Percentiles rank a stretch among this genome's conserved stretches.
Evolutionary conservation across 1,140 invertebrate species (phyloP).

Genomic region (Asobara japonica): DNA sequence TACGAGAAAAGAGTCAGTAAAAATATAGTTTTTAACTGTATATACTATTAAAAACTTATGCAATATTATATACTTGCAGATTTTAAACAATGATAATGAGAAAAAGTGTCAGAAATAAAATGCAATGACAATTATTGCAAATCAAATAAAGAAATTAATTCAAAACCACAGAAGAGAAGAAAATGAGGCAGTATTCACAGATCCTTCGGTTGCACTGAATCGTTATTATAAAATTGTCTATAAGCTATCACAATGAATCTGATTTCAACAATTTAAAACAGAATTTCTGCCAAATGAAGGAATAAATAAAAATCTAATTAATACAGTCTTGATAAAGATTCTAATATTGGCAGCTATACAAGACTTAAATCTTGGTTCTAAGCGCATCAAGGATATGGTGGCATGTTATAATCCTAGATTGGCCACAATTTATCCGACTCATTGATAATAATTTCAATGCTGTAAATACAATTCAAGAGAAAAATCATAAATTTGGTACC

Average conservation of each 20-base stretch:
- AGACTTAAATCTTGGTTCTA: not conserved
- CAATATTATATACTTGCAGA: slow-evolving; percentile 5
- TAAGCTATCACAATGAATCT: not conserved
- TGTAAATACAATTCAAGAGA: too few species aligned
- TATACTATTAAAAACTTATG: not conserved
- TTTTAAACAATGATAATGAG: not conserved
- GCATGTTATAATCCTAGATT: too few species aligned
- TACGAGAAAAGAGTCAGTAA: not conserved
- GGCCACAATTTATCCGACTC: too few species aligned
- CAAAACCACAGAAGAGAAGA: not conserved
- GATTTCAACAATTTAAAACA: not conserved
- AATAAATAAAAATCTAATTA: not conserved
- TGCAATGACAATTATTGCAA: not conserved
- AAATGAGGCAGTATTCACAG: not conserved
- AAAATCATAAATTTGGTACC: too few species aligned
- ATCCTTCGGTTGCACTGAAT: not conserved
- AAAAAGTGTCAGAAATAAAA: slow-evolving; percentile 4
- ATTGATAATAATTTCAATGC: too few species aligned
- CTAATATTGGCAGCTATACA: slow-evolving; percentile 8
- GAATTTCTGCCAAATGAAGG: not conserved
- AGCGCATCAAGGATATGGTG: not conserved
- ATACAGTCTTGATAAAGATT: slow-evolving; percentile 5
- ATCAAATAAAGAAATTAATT: not conserved
- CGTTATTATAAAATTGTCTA: not conserved
- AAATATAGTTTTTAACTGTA: slow-evolving; percentile 16